Percentiles rank a stretch among this genome's conserved stretches.
Conservation (phyloP, 2,888 invertebrate genomes). For the Melolontha melolontha region DNA sequence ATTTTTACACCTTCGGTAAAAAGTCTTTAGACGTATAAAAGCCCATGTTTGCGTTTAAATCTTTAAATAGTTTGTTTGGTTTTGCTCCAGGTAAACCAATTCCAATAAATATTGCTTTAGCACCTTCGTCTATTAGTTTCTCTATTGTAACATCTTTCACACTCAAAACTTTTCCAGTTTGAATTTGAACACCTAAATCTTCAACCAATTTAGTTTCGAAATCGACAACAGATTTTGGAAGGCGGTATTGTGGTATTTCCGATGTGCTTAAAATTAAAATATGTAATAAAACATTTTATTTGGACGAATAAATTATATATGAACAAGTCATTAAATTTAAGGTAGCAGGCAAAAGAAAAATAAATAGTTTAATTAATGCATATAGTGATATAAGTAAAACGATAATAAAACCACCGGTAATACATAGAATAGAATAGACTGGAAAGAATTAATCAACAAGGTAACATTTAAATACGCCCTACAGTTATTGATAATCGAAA, state of each 20-base stretch:
- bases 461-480: too few species aligned
- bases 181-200: slow-evolving; percentile 93
- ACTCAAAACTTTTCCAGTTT: slow-evolving; percentile 78
- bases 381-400: too few species aligned
- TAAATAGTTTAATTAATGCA: too few species aligned
- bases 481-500: too few species aligned
- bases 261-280: slow-evolving; percentile 75
- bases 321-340: too few species aligned
- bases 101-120: slow-evolving; percentile 85
- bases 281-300: neutral
- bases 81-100: slow-evolving; percentile 94
- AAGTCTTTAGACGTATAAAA: slow-evolving; percentile 97
- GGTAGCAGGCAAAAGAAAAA: neutral
- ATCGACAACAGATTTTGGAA: slow-evolving; percentile 92
- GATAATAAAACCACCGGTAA: too few species aligned
- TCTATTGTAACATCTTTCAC: slow-evolving; percentile 80
- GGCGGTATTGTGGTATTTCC: slow-evolving; percentile 97
- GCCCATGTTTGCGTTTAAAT: slow-evolving; percentile 82
- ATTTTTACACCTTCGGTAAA: slow-evolving; percentile 78
- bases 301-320: too few species aligned
- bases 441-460: too few species aligned
- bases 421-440: too few species aligned
- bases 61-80: slow-evolving; percentile 79
- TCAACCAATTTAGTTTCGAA: slow-evolving; percentile 93
- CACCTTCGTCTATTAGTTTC: slow-evolving; percentile 74